These are phyloP conservation scores for cattle (Bos taurus) DNA, from an alignment of 2,113 vertebrate species.

Conservation along the genomic window DNA sequence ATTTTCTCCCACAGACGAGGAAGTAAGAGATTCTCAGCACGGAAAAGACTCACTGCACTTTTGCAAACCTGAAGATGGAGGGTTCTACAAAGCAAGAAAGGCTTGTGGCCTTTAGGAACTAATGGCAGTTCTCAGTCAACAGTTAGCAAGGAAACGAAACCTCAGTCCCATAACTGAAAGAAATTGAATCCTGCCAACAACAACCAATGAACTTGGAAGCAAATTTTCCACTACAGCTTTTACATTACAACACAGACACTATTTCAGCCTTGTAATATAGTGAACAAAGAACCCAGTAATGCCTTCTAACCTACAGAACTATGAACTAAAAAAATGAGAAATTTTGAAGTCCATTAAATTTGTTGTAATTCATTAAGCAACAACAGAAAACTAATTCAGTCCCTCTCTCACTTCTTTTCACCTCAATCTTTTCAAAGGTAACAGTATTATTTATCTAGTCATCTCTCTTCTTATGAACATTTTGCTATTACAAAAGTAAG, in stretches of 20 bases:
- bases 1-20: not conserved
- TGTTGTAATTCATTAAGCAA: not conserved
- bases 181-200: not conserved
- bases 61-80: not conserved
- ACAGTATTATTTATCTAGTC: not conserved
- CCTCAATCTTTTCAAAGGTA: not conserved
- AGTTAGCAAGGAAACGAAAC: not conserved
- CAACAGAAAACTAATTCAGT: not conserved
- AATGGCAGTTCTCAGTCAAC: not conserved
- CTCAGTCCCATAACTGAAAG: not conserved
- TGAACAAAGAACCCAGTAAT: not conserved
- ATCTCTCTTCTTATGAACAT: not conserved
- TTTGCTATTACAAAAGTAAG: not conserved
- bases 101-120: not conserved
- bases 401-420: not conserved
- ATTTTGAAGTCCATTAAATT: not conserved
- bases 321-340: not conserved
- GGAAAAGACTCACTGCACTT: not conserved
- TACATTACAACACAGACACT: not conserved
- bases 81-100: not conserved
- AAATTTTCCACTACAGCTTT: not conserved
- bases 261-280: not conserved
- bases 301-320: not conserved
- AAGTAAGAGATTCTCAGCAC: not conserved
- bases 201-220: not conserved